Evolutionary conservation across 2,797 vertebrate genomes (phyloP), one percentile per base, ranked within the genome.

Genomic region (Agapornis canus): DNA sequence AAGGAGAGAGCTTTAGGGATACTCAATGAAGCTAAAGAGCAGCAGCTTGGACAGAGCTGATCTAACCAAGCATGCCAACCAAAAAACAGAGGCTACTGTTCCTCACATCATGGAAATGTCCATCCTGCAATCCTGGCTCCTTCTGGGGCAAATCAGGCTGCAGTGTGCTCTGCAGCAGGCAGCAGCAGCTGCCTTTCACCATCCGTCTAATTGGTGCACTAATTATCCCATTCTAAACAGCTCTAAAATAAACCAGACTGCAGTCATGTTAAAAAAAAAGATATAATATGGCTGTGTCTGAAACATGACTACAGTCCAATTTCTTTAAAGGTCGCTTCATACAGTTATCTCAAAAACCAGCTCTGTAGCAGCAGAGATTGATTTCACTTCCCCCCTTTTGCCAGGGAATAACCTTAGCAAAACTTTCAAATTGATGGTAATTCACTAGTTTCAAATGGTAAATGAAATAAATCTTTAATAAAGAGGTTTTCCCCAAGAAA

Each of bases 391-490:
- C 45, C 20, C 27, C 75, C n/a, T 91, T 88, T 91, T 86, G 16
- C 70, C 37, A 57, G 47, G 23, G 56, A 90, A 76, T 90, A 89
- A 91, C 88, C 61, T 95, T 85, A 91, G 77, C 77, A 96, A 94
- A 96, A 92, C 59, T 92, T 95, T 72, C 61, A 93, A 83, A 91
- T 52, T 91, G 68, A 94, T 76, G 43, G 25, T 90, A 92, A 94
- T 93, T 91, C 82, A 70, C 57, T 90, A 35, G 51, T 94, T 91
- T 91, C 51, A 96, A 93, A 89, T 79, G 86, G 61, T 86, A 95
- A 88, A 90, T 15, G 13, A 92, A 93, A 96, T 91, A 95, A 96
- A 96, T 96, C 90, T 82, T 92, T 92, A 86, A 76, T 90, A 96
- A 96, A 95, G 86, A 92, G 60, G 19, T 92, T 95, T 96, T 21